Conservation (phyloP, 2,797 vertebrate genomes). For the Dipus sagitta region DNA sequence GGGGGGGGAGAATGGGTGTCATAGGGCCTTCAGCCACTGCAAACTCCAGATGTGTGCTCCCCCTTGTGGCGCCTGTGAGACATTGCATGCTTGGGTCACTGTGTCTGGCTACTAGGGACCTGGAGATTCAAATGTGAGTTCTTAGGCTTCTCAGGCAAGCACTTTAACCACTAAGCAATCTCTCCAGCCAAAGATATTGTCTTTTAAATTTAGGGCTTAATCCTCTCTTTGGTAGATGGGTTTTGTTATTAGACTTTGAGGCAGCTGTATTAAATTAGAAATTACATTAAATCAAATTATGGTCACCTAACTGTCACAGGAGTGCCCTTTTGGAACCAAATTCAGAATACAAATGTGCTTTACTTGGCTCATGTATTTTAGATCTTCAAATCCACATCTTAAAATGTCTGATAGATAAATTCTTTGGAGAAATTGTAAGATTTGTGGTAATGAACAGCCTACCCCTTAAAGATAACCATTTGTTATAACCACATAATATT, state of each 20-base stretch:
- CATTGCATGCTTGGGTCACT: too few species aligned
- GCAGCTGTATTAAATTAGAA: not conserved
- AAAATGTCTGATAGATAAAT: not conserved
- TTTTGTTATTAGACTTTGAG: constrained; percentile 2
- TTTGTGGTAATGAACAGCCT: not conserved
- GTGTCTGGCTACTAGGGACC: too few species aligned
- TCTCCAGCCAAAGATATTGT: not conserved
- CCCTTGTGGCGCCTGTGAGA: too few species aligned
- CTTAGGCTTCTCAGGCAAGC: too few species aligned
- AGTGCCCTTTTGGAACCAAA: not conserved
- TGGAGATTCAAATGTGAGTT: too few species aligned
- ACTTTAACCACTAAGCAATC: too few species aligned
- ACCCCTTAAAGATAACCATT: not conserved
- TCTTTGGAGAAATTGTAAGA: constrained; percentile 1
- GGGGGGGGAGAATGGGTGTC: too few species aligned
- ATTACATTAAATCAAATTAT: not conserved
- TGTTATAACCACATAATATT: not conserved
- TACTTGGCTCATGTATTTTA: not conserved
- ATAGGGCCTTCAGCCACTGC: too few species aligned
- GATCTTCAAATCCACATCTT: not conserved
- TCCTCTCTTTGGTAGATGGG: not conserved
- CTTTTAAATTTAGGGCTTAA: not conserved
- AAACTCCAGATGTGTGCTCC: too few species aligned
- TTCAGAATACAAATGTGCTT: not conserved
- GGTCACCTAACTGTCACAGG: not conserved